phyloP scores from a whole-genome alignment of 1,140 invertebrate genomes.

The Pollicipes pollicipes region DNA sequence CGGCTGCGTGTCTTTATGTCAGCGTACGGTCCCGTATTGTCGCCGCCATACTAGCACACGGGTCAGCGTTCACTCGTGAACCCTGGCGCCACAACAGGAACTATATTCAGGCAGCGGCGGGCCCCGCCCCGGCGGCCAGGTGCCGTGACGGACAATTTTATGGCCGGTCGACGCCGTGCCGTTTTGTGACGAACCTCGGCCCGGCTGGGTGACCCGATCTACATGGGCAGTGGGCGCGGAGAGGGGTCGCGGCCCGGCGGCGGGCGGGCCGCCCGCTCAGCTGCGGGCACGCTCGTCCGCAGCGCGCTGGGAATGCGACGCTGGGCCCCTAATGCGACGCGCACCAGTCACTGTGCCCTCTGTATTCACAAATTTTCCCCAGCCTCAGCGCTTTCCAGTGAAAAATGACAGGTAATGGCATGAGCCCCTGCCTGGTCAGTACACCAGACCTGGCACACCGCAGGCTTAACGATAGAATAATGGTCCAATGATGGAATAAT shows the following conservation, averaged over 20 bases:
- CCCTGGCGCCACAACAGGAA: background rate
- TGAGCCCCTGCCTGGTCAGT: background rate
- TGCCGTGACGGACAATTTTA: background rate
- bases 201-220: background rate
- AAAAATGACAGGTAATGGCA: background rate
- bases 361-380: background rate
- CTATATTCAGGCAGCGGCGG: background rate
- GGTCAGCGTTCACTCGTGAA: background rate
- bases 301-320: no score
- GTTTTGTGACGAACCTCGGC: background rate
- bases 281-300: no score
- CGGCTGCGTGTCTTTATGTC: background rate
- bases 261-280: no score
- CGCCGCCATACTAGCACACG: background rate
- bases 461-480: background rate
- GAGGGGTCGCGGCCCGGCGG: background rate
- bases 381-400: background rate
- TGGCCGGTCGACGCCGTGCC: background rate
- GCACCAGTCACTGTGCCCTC: no score
- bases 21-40: background rate
- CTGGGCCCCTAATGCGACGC: no score
- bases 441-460: background rate
- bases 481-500: background rate
- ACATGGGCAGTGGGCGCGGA: background rate
- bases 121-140: background rate